Percentiles rank a stretch among this genome's conserved stretches.
These are phyloP conservation scores for Belgica antarctica DNA, from an alignment of 2,888 invertebrate species.

Conservation along the genomic window DNA sequence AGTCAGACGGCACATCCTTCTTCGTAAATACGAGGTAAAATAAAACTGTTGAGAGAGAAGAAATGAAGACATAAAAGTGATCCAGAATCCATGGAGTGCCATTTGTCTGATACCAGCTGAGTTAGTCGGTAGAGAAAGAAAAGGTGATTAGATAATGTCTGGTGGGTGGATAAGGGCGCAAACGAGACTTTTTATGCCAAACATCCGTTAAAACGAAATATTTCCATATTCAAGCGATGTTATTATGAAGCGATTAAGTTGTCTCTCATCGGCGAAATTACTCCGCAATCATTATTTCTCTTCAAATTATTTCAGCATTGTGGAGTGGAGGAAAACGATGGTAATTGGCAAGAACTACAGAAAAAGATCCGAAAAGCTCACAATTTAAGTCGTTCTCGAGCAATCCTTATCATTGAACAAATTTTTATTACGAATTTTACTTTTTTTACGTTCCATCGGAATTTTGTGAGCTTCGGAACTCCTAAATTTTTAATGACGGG, in stretches of 20 bases:
- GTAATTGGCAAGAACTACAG: constrained; percentile 9
- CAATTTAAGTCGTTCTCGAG: too few relatives aligned
- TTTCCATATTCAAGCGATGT: neutral
- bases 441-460: too few relatives aligned
- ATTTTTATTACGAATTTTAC: too few relatives aligned
- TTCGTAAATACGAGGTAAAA: too few relatives aligned
- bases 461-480: neutral
- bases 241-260: constrained; percentile 20
- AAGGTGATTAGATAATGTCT: neutral
- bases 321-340: neutral
- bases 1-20: neutral
- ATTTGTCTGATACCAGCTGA: neutral
- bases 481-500: neutral
- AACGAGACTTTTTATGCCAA: neutral
- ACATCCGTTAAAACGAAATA: neutral
- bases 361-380: too few relatives aligned
- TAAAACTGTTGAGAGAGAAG: neutral
- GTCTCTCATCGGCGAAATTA: constrained; percentile 7
- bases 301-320: too few relatives aligned
- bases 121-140: neutral
- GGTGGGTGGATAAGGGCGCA: neutral
- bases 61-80: constrained; percentile 20
- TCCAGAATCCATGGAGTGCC: too few relatives aligned
- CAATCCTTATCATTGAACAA: neutral
- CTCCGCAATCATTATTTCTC: too few relatives aligned